These are phyloP conservation scores for Periphyllus acericola DNA, from an alignment of 2,888 invertebrate species.

Conservation along the genomic window DNA sequence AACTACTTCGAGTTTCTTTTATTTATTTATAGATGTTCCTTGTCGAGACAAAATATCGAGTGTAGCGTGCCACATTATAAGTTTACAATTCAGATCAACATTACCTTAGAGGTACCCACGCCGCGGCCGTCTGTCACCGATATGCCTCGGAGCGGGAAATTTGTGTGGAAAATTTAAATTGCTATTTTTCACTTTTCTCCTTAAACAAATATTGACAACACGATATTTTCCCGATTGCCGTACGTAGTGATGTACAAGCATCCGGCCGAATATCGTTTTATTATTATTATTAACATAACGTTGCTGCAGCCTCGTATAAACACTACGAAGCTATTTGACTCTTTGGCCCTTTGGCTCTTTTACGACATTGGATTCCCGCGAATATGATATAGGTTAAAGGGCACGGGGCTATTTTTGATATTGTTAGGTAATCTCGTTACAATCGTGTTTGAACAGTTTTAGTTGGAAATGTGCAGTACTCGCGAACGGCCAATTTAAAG, in stretches of 20 bases:
- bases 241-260: neutral
- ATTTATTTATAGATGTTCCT: too few species aligned
- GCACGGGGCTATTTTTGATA: neutral
- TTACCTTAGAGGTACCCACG: too few species aligned
- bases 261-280: neutral
- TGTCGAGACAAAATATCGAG: too few species aligned
- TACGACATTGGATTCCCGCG: neutral
- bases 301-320: neutral
- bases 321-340: neutral
- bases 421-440: constrained; percentile 33
- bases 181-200: neutral
- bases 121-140: too few species aligned
- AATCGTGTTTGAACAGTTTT: neutral
- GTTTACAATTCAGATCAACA: too few species aligned
- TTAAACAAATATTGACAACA: neutral
- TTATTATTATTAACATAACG: neutral
- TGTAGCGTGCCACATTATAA: too few species aligned
- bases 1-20: too few species aligned
- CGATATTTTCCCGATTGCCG: neutral
- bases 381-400: neutral
- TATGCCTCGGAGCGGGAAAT: too few species aligned
- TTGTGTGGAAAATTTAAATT: too few species aligned
- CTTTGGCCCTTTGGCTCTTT: neutral
- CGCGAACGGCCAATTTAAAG: constrained; percentile 26
- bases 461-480: constrained; percentile 8